Conservation (phyloP, 2,797 vertebrate genomes). For the Myoxocephalus aenaeus region DNA sequence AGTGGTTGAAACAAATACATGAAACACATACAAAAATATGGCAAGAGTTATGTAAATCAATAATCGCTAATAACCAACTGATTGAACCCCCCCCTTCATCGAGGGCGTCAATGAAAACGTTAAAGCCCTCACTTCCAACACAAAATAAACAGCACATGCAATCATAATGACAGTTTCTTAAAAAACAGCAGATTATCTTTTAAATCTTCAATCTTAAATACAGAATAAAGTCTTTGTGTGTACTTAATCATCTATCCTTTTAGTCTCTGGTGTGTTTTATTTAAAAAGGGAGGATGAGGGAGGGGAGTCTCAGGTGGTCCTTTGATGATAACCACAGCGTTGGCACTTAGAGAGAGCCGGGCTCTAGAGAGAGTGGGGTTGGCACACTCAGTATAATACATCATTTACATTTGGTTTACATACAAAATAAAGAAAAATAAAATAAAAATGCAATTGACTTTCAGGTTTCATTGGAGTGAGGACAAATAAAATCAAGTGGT, state of each 20-base stretch:
- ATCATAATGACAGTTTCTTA: constrained; percentile 89
- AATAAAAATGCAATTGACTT: constrained; percentile 65
- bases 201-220: constrained; percentile 84
- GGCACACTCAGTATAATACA: constrained; percentile 92
- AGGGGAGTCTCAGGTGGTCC: constrained; percentile 84
- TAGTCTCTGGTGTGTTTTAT: constrained; percentile 84
- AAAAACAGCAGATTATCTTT: constrained; percentile 85
- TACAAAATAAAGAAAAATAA: constrained; percentile 69
- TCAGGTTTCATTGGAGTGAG: constrained; percentile 76
- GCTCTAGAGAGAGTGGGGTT: constrained; percentile 88
- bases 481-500: constrained; percentile 77
- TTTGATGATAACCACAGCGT: constrained; percentile 86
- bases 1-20: constrained; percentile 89
- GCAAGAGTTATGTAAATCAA: constrained; percentile 88
- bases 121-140: constrained; percentile 83
- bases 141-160: constrained; percentile 91
- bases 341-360: constrained; percentile 92
- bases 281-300: constrained; percentile 75
- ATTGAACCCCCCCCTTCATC: constrained; percentile 72
- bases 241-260: constrained; percentile 78
- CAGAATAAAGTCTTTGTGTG: constrained; percentile 83
- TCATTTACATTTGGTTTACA: constrained; percentile 87
- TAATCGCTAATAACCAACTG: constrained; percentile 80
- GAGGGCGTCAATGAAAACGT: constrained; percentile 78
- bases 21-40: constrained; percentile 88